These are phyloP conservation scores for Aphaenogaster ashmeadi DNA, from an alignment of 1,140 invertebrate genomes.

Conservation along the genomic window DNA sequence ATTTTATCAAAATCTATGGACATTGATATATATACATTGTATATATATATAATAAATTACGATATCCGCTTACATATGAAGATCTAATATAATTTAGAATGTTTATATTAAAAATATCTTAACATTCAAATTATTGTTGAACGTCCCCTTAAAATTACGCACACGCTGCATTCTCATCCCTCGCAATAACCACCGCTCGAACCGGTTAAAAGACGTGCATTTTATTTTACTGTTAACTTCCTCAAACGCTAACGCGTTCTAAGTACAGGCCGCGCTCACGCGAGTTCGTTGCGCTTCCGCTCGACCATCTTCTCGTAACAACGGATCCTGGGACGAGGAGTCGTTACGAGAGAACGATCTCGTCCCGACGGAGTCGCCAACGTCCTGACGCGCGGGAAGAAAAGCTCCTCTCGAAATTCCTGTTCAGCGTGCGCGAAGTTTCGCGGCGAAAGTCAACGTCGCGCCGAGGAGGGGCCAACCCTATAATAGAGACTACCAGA, in stretches of 20 bases:
- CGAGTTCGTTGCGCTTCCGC: constrained; percentile 54
- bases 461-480: neutral
- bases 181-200: neutral
- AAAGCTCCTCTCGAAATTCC: constrained; percentile 25
- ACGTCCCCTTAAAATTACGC: neutral
- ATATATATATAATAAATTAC: neutral
- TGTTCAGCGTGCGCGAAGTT: constrained; percentile 8
- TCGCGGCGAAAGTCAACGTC: constrained; percentile 46
- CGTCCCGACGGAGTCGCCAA: neutral
- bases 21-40: neutral
- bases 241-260: constrained; percentile 41
- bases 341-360: constrained; percentile 18
- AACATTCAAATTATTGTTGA: neutral
- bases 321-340: constrained; percentile 1
- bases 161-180: neutral
- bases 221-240: constrained; percentile 60
- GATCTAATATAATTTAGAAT: neutral
- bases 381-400: neutral
- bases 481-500: constrained; percentile 38
- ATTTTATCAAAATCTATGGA: constrained; percentile 12
- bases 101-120: neutral
- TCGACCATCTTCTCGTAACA: neutral
- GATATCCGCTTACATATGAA: neutral
- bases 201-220: neutral
- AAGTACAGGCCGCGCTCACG: constrained; percentile 35